A percentile compares a stretch with the other conserved stretches of the same genome.
Evolutionary conservation across 1,140 invertebrate species (phyloP).

Genomic region (Choristoneura fumiferana): DNA sequence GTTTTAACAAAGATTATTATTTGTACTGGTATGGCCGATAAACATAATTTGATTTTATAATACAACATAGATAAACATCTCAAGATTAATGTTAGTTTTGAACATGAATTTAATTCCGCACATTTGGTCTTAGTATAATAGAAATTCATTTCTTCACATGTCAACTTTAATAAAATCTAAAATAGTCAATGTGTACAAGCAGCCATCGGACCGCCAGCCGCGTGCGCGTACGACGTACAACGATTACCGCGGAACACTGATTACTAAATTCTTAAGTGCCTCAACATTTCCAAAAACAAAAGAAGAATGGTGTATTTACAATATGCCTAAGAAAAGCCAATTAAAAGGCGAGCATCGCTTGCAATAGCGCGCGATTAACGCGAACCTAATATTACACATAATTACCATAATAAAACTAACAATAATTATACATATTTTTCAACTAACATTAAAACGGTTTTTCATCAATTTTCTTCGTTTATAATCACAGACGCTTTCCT

Average conservation of each 20-base stretch:
- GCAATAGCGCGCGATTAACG: slow-evolving; percentile 12
- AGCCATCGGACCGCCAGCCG: background rate
- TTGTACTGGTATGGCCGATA: slow-evolving; percentile 73
- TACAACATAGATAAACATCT: slow-evolving; percentile 16
- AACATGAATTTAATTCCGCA: slow-evolving; percentile 5
- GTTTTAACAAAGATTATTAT: slow-evolving; percentile 68
- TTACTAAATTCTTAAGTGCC: slow-evolving; percentile 8
- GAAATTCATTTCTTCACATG: slow-evolving; percentile 42
- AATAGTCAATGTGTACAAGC: slow-evolving; percentile 26
- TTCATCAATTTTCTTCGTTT: slow-evolving; percentile 72
- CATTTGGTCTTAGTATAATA: slow-evolving; percentile 17
- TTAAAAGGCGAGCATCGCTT: slow-evolving; percentile 24
- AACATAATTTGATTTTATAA: slow-evolving; percentile 19
- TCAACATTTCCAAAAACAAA: background rate
- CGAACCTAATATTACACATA: slow-evolving; percentile 30
- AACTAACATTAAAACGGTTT: slow-evolving; percentile 65
- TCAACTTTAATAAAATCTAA: slow-evolving; percentile 63
- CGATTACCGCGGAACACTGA: background rate
- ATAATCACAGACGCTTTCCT: slow-evolving; percentile 77
- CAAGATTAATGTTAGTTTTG: slow-evolving; percentile 15
- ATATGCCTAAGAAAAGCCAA: slow-evolving; percentile 45
- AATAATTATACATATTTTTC: slow-evolving; percentile 55
- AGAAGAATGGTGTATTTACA: slow-evolving; percentile 2
- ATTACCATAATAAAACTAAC: slow-evolving; percentile 50
- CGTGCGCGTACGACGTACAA: background rate